A percentile compares a stretch with the other conserved stretches of the same genome.
Conservation (phyloP, 2,113 vertebrate species). For the Tragelaphus strepsiceros region DNA sequence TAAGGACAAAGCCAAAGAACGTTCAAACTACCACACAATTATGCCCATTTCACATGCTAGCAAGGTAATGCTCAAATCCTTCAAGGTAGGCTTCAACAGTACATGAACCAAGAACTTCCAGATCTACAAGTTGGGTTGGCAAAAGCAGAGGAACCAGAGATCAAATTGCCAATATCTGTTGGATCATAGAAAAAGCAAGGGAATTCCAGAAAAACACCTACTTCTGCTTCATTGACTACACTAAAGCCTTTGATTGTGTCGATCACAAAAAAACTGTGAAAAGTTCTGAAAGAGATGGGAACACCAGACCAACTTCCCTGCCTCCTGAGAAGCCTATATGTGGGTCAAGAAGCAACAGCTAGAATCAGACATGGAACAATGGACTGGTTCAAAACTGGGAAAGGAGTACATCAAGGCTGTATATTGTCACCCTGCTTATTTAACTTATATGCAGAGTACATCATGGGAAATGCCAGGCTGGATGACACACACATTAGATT, state of each 20-base stretch:
- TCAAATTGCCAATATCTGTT: neutral
- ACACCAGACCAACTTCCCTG: neutral
- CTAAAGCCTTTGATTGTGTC: neutral
- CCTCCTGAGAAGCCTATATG: neutral
- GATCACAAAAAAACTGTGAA: neutral
- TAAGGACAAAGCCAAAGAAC: neutral
- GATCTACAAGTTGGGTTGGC: neutral
- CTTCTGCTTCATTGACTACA: neutral
- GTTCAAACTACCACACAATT: neutral
- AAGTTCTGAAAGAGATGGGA: neutral
- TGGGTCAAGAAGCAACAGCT: neutral
- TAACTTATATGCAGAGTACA: neutral
- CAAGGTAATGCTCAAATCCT: neutral
- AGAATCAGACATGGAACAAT: neutral
- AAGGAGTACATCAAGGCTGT: neutral
- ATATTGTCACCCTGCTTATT: neutral
- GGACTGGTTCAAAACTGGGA: neutral
- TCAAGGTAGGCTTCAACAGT: neutral
- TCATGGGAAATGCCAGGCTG: neutral
- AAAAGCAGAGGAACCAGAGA: neutral
- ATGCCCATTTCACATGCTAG: neutral
- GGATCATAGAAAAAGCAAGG: neutral
- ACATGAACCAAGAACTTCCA: neutral
- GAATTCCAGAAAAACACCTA: neutral
- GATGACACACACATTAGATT: neutral